Evolutionary conservation across 2,113 vertebrate genomes (phyloP).

Genomic region (Colaptes auratus): DNA sequence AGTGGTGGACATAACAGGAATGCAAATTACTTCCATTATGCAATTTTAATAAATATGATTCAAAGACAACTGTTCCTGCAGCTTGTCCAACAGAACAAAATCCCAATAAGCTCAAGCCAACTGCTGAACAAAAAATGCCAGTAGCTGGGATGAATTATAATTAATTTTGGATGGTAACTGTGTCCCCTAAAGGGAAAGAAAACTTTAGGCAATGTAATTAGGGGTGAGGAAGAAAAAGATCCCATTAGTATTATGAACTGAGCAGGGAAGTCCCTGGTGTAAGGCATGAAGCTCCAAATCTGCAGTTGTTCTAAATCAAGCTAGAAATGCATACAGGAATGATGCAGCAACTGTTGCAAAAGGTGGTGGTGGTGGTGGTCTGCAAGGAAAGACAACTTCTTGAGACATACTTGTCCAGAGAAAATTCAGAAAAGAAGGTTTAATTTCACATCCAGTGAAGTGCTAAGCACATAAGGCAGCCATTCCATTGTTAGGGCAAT

Average conservation of each 20-base stretch:
- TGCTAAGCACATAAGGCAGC: background rate
- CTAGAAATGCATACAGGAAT: background rate
- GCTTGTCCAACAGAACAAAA: background rate
- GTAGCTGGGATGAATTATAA: conserved; percentile 12
- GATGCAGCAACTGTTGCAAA: background rate
- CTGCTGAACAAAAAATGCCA: background rate
- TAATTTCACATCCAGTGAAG: background rate
- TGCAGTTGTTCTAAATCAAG: background rate
- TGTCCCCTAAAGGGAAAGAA: background rate
- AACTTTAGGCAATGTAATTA: background rate
- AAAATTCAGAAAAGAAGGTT: background rate
- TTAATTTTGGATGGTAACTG: background rate
- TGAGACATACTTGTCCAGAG: background rate
- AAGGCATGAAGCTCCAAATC: background rate
- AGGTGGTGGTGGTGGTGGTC: background rate
- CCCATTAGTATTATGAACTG: background rate
- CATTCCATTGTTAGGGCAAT: background rate
- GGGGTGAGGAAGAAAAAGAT: background rate
- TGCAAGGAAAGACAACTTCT: background rate
- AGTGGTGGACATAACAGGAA: background rate
- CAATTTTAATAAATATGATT: conserved; percentile 46
- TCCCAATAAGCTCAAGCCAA: background rate
- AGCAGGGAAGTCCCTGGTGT: background rate
- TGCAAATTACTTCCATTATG: conserved; percentile 40
- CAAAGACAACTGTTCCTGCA: background rate